These are phyloP conservation scores for Platalea minor DNA, from an alignment of 2,797 vertebrate species.

Conservation along the genomic window DNA sequence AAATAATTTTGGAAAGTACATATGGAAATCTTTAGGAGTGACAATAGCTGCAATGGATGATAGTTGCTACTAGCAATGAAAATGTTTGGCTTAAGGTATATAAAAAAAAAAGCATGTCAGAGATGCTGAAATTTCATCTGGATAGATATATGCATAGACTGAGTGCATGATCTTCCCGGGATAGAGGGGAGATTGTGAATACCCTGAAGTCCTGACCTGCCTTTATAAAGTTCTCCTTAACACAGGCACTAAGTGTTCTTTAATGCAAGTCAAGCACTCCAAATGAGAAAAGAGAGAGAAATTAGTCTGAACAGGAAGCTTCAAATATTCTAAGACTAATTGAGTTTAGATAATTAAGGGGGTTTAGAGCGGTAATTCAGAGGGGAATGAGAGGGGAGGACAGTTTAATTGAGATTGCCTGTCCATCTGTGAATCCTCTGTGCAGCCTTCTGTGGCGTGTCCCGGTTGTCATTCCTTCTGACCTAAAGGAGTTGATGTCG, in stretches of 20 bases:
- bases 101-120: neutral
- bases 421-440: constrained; percentile 48
- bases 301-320: constrained; percentile 59
- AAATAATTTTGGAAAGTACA: constrained; percentile 51
- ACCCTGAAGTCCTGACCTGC: constrained; percentile 7
- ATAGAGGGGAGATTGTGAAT: constrained; percentile 4
- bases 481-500: constrained; percentile 6
- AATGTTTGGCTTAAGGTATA: constrained; percentile 49
- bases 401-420: constrained; percentile 51
- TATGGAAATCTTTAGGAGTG: constrained; percentile 54
- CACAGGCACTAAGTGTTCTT: constrained; percentile 52
- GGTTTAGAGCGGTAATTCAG: constrained; percentile 50
- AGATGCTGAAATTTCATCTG: constrained; percentile 29
- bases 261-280: constrained; percentile 59
- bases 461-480: constrained; percentile 31
- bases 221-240: constrained; percentile 10
- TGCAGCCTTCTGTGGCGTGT: constrained; percentile 12
- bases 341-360: constrained; percentile 54
- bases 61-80: constrained; percentile 45
- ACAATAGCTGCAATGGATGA: constrained; percentile 47
- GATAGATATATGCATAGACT: neutral
- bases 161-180: neutral
- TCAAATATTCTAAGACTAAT: constrained; percentile 52
- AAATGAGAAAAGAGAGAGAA: constrained; percentile 40
- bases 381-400: constrained; percentile 38